A percentile compares a stretch with the other conserved stretches of the same genome.
phyloP scores from a whole-genome alignment of 2,888 invertebrate genomes.

The Dioctria rufipes region DNA sequence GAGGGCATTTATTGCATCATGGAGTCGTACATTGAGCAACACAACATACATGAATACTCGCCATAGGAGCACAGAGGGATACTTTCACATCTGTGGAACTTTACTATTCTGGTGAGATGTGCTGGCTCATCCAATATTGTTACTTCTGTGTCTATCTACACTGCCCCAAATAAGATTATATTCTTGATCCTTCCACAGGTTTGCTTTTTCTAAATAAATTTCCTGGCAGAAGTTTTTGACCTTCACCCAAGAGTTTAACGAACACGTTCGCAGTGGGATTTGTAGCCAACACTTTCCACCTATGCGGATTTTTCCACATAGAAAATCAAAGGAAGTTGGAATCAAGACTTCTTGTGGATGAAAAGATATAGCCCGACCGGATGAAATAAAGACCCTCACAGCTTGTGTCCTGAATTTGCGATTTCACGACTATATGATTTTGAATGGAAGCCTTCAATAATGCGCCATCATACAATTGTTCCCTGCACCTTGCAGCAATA shows the following conservation, averaged over 20 bases:
- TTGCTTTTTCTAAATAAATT: constrained; percentile 38
- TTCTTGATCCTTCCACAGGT: constrained; percentile 16
- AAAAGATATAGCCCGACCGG: background rate
- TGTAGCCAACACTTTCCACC: constrained; percentile 23
- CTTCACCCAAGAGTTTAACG: constrained; percentile 6
- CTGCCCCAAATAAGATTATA: constrained; percentile 23
- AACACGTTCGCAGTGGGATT: constrained; percentile 24
- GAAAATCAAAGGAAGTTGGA: constrained; percentile 32
- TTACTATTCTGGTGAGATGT: constrained; percentile 4
- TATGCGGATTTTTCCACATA: constrained; percentile 7
- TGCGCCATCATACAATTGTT: background rate
- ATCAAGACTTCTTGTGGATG: background rate
- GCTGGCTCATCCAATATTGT: constrained; percentile 32
- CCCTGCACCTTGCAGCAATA: constrained; percentile 26
- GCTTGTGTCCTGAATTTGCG: constrained; percentile 11
- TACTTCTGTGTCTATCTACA: constrained; percentile 9
- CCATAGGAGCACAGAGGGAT: constrained; percentile 15
- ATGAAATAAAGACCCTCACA: constrained; percentile 18
- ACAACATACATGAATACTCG: constrained; percentile 16
- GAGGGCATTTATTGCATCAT: constrained; percentile 1
- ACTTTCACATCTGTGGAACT: constrained; percentile 21
- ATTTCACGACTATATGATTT: constrained; percentile 45
- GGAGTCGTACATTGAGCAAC: background rate
- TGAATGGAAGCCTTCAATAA: constrained; percentile 38
- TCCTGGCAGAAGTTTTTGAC: constrained; percentile 21